These are phyloP conservation scores for Drosophila hawaiiensis DNA, from an alignment of 2,888 invertebrate species.

Conservation along the genomic window DNA sequence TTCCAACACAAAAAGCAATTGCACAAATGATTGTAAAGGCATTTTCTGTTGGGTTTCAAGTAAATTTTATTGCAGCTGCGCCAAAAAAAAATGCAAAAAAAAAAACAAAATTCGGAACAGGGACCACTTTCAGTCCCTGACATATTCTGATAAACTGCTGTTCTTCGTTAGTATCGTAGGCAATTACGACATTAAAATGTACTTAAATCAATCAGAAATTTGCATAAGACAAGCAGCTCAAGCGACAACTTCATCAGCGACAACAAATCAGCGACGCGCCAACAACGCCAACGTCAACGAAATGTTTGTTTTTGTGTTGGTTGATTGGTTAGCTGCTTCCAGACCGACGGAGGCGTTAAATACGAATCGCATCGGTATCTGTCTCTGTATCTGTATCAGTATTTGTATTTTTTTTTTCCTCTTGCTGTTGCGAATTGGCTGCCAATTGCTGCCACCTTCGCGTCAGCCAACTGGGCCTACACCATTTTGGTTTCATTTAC, in stretches of 20 bases:
- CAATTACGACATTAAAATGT: slow-evolving; percentile 70
- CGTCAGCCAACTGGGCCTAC: slow-evolving; percentile 66
- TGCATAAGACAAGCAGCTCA: slow-evolving; percentile 63
- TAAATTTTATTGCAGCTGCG: slow-evolving; percentile 74
- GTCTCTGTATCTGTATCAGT: slow-evolving; percentile 16
- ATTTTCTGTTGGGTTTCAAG: slow-evolving; percentile 50
- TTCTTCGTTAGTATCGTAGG: slow-evolving; percentile 58
- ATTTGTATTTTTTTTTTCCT: slow-evolving; percentile 29
- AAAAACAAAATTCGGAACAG: background rate
- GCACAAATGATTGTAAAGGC: slow-evolving; percentile 52
- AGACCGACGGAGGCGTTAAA: slow-evolving; percentile 50
- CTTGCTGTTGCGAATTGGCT: slow-evolving; percentile 49
- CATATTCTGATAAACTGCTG: slow-evolving; percentile 35
- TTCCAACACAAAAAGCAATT: slow-evolving; percentile 67
- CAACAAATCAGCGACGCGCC: slow-evolving; percentile 74
- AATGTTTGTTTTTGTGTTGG: slow-evolving; percentile 50
- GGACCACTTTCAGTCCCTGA: slow-evolving; percentile 17
- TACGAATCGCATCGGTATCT: slow-evolving; percentile 26
- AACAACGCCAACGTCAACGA: slow-evolving; percentile 55
- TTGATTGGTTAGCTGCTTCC: slow-evolving; percentile 52
- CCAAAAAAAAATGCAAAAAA: slow-evolving; percentile 36
- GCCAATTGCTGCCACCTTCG: slow-evolving; percentile 74
- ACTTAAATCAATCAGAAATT: slow-evolving; percentile 61
- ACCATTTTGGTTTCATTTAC: slow-evolving; percentile 79
- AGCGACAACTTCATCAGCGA: slow-evolving; percentile 76